Evolutionary conservation across 37 sponge, comb jelly and placozoan genomes (phyloP), one percentile per base, ranked within the genome.

Genomic region (Amphimedon queenslandica): DNA sequence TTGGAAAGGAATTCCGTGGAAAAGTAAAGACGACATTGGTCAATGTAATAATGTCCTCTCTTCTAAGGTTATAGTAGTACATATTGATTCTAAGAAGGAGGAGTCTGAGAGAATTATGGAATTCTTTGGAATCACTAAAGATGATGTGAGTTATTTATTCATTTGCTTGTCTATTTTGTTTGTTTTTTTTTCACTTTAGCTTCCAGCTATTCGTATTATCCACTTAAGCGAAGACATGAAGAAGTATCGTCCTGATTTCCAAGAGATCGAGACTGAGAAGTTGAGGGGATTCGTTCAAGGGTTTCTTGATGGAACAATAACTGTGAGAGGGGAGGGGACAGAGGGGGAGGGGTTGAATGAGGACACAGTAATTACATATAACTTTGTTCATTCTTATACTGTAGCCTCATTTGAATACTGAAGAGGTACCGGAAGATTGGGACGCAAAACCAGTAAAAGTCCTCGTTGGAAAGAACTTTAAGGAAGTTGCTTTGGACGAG

Each of bases 361-460:
- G 31, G 32, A 18, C 53, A 18, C 13, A 47, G 8, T 47, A 47
- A 47, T 13, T 47, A n/a, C n/a, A n/a, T n/a, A n/a, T n/a, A n/a
- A n/a, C n/a, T n/a, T n/a, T n/a, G n/a, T n/a, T n/a, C n/a, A n/a
- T n/a, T n/a, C n/a, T n/a, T n/a, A n/a, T n/a, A n/a, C 55, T 3
- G 5, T 70, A 94, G 94, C 84, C 80, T 13, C 93, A 94, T 57
- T 56, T 94, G 53, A 94, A 81, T 69, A 73, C 82, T 28, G 96
- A 98, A 67, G 93, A 94, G 25, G 64, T 92, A 21, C 99, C 99
- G 40, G 92, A 94, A 4, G 99, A 98, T 67, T 98, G 99, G 99
- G 78, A 98, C 76, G 37, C 61, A 13, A 76, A 88, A 1, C 95
- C 99, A 39, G 99, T 98, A 21, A 98, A 98, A 76, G 86, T 94